Evolutionary conservation across 35 echinoderm and acorn worm species (phyloP).

Genomic region (Nesometra sesokonis): DNA sequence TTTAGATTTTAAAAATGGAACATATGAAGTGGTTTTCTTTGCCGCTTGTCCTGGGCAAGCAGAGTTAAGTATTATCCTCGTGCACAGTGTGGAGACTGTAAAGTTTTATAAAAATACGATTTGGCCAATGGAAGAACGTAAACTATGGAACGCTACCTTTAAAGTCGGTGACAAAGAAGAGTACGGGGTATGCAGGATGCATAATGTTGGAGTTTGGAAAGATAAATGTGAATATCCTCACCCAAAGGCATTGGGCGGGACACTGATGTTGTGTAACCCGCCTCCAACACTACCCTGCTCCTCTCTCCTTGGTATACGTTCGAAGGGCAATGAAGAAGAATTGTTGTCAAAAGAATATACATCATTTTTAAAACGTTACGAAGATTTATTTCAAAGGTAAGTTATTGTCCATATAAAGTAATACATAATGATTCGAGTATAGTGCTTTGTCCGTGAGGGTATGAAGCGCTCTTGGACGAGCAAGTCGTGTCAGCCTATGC

Average conservation of each 20-base stretch:
- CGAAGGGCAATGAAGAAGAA: neutral
- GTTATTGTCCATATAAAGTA: neutral
- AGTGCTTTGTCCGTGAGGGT: no score
- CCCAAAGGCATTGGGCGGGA: neutral
- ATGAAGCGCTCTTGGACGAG: no score
- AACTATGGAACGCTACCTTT: neutral
- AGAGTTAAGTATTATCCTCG: neutral
- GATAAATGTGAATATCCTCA: slow-evolving; percentile 4
- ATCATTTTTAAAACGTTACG: neutral
- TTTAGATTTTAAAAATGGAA: slow-evolving; percentile 3
- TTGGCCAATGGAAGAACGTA: neutral
- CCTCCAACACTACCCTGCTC: neutral
- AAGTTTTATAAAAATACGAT: neutral
- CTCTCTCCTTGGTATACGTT: neutral
- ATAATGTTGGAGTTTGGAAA: neutral
- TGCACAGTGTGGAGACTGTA: neutral
- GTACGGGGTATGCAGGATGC: neutral
- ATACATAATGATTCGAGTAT: no score
- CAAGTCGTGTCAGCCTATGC: no score
- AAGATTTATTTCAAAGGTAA: neutral
- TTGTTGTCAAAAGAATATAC: neutral
- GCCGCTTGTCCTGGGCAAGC: neutral
- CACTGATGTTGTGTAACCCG: neutral
- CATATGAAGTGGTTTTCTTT: neutral
- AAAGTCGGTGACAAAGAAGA: neutral